Percentiles rank a stretch among this genome's conserved stretches.
These are phyloP conservation scores for Brachionus calyciflorus DNA, from an alignment of 1,140 invertebrate species.

Conservation along the genomic window DNA sequence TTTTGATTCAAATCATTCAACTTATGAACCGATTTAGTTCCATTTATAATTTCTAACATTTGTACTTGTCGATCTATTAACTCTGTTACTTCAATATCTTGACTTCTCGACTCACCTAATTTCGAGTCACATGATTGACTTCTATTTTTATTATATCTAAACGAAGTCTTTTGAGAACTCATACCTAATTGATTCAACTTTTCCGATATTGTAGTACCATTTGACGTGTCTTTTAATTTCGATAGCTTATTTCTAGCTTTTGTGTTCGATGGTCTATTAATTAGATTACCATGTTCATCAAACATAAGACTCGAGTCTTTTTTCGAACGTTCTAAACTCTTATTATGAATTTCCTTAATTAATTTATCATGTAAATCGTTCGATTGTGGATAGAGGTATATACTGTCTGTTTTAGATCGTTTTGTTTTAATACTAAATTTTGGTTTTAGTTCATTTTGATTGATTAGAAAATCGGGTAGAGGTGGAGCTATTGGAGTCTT, in stretches of 20 bases:
- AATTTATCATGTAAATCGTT: slow-evolving; percentile 43
- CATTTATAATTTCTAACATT: slow-evolving; percentile 26
- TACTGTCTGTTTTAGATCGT: slow-evolving; percentile 22
- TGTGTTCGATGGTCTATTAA: neutral
- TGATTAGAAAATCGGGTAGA: slow-evolving; percentile 30
- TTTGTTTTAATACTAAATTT: slow-evolving; percentile 44
- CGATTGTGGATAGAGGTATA: slow-evolving; percentile 6
- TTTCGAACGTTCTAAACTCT: slow-evolving; percentile 41
- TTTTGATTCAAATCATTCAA: slow-evolving; percentile 25
- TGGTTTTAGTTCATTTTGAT: slow-evolving; percentile 3
- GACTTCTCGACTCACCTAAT: neutral
- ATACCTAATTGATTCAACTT: slow-evolving; percentile 19
- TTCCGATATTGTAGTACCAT: neutral
- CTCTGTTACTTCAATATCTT: neutral
- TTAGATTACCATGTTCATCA: slow-evolving; percentile 44
- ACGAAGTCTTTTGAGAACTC: neutral
- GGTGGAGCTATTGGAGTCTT: slow-evolving; percentile 31
- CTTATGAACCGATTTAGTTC: neutral
- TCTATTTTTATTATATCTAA: slow-evolving; percentile 5
- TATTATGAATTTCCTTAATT: slow-evolving; percentile 42
- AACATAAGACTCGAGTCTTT: slow-evolving; percentile 4
- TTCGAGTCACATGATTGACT: neutral
- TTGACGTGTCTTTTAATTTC: neutral
- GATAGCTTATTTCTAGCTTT: neutral
- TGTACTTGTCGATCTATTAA: slow-evolving; percentile 24